Evolutionary conservation across 2,113 vertebrate genomes (phyloP), one percentile per base, ranked within the genome.

Genomic region (Ursus arctos): DNA sequence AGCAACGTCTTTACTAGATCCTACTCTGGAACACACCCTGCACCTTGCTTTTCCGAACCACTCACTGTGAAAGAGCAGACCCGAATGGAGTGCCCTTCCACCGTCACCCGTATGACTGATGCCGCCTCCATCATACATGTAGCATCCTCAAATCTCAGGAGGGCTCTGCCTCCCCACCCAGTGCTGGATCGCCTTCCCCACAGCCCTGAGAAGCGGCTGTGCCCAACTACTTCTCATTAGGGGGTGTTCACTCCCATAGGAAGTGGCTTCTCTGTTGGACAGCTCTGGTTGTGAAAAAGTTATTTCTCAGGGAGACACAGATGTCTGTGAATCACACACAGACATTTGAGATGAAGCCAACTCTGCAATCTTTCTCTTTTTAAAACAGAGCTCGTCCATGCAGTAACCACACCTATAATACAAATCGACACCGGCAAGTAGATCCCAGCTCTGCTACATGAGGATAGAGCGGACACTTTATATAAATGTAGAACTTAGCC

Each of bases 241-340:
- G 21, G 24, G 63, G 49, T 59, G 92, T 61, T 95, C 16, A 49
- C 26, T 65, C 47, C 67, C 91, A 43, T 49, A 91, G 79, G 91
- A 90, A 91, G 92, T 33, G 65, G 69, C 76, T 97, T 31, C 82
- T 86, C 79, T 28, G 7, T 43, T 82, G 93, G 57, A 92, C 55
- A 47, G 85, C 71, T 95, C 87, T 80, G 69, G 40, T 57, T 47
- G 61, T 81, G 43, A 95, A 86, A 88, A 96, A 74, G 14, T 71
- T 89, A 63, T 77, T 96, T 97, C 95, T 94, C 93, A n/a, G 91
- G 63, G 88, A 96, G 69, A 91, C 91, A 85, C 95, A 85, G 91
- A 92, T 95, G 87, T 96, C 96, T 94, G 87, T 59, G 91, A 97
- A 88, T 96, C 92, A 97, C 95, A 93, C 69, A 72, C 55, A 83